Evolutionary conservation across 2,888 invertebrate genomes (phyloP).

Genomic region (Ephialtes manifestator): DNA sequence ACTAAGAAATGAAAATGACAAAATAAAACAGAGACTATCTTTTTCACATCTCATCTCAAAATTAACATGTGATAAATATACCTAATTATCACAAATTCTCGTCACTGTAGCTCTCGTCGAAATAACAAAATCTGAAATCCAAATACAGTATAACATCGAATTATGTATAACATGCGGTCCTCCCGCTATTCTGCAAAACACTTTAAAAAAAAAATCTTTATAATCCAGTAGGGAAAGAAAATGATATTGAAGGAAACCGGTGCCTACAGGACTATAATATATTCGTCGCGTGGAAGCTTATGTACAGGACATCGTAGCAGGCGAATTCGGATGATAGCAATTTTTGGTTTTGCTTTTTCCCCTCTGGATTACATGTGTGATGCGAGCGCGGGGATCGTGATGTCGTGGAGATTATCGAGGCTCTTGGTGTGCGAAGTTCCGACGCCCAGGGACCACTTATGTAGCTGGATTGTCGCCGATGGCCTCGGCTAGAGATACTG

Average conservation of each 20-base stretch:
- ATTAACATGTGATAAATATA: neutral
- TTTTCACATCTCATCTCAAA: neutral
- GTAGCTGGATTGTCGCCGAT: slow-evolving; percentile 84
- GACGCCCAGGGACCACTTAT: slow-evolving; percentile 88
- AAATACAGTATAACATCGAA: slow-evolving; percentile 14
- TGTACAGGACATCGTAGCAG: slow-evolving; percentile 79
- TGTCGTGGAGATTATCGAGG: slow-evolving; percentile 92
- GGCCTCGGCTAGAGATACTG: slow-evolving; percentile 79
- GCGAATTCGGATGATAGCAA: slow-evolving; percentile 35
- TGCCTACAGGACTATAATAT: slow-evolving; percentile 15
- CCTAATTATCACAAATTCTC: neutral
- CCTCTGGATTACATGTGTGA: slow-evolving; percentile 93
- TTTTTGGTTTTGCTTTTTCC: neutral
- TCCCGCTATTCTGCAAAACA: neutral
- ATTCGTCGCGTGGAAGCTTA: slow-evolving; percentile 76
- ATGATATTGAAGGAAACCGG: neutral
- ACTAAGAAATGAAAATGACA: neutral
- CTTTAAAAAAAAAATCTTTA: neutral
- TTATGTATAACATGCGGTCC: slow-evolving; percentile 5
- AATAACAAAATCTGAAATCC: slow-evolving; percentile 9
- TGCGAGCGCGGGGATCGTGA: slow-evolving; percentile 93
- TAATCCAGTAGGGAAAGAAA: neutral
- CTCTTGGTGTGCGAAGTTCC: slow-evolving; percentile 88
- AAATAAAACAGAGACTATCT: neutral
- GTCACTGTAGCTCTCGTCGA: neutral